These are phyloP conservation scores for Drosophila subquinaria DNA, from an alignment of 2,888 invertebrate species.

Conservation along the genomic window DNA sequence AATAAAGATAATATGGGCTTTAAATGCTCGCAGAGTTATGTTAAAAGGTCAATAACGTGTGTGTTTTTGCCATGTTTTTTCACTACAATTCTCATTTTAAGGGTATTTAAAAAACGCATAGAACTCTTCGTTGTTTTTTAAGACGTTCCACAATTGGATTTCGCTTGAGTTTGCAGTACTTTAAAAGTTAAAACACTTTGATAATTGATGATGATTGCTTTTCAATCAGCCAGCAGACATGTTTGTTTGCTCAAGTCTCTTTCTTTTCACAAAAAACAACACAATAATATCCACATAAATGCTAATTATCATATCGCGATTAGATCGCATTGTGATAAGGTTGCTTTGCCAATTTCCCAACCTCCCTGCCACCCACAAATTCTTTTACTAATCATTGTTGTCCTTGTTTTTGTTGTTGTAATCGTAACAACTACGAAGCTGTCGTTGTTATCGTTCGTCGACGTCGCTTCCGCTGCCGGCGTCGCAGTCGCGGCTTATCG, in stretches of 20 bases:
- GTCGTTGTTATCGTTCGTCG: constrained; percentile 46
- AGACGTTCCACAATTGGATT: constrained; percentile 8
- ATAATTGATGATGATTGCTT: constrained; percentile 69
- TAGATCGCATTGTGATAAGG: constrained; percentile 53
- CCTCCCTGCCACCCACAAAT: too few species aligned
- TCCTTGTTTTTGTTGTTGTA: constrained; percentile 5
- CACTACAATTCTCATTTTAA: background rate
- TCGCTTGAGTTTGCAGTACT: background rate
- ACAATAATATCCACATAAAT: constrained; percentile 23
- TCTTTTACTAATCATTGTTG: constrained; percentile 29
- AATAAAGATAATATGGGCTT: background rate
- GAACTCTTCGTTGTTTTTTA: background rate
- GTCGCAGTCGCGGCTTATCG: constrained; percentile 52
- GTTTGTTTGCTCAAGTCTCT: constrained; percentile 11
- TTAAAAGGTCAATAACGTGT: constrained; percentile 14
- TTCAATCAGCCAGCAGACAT: constrained; percentile 29
- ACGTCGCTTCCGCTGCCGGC: constrained; percentile 35
- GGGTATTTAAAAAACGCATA: background rate
- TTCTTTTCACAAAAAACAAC: background rate
- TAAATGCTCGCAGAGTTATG: background rate
- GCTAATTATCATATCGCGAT: constrained; percentile 60
- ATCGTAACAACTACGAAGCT: constrained; percentile 11
- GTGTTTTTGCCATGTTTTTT: background rate
- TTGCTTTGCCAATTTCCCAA: background rate
- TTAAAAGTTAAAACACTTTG: constrained; percentile 20